These are phyloP conservation scores for Sebastes nivosus DNA, from an alignment of 2,797 vertebrate genomes.

Conservation along the genomic window DNA sequence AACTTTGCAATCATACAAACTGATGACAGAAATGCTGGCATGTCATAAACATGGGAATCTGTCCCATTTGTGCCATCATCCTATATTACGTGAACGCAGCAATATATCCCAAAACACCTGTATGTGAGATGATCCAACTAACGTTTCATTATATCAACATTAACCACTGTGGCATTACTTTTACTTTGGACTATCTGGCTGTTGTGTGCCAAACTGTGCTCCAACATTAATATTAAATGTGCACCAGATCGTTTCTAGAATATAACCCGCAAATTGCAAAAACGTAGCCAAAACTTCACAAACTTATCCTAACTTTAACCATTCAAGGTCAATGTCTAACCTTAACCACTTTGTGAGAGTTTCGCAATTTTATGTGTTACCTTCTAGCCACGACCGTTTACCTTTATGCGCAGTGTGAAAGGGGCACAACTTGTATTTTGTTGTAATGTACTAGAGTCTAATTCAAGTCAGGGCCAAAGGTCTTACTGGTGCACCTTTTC, in stretches of 20 bases:
- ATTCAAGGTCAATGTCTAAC: not conserved
- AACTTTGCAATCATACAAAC: not conserved
- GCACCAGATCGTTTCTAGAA: not conserved
- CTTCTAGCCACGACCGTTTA: not conserved
- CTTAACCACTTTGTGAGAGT: not conserved
- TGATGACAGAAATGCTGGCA: not conserved
- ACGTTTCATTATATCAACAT: not conserved
- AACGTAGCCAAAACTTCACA: not conserved
- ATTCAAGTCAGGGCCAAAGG: conserved; percentile 46
- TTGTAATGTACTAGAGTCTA: conserved; percentile 16
- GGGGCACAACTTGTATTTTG: conserved; percentile 12
- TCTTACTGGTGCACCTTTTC: conserved; percentile 56
- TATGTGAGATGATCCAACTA: not conserved
- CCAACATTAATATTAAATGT: not conserved
- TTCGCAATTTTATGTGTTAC: not conserved
- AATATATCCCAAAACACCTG: not conserved
- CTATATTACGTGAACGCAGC: not conserved
- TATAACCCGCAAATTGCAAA: not conserved
- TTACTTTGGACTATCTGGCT: not conserved
- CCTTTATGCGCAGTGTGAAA: conserved; percentile 37
- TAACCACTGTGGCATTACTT: not conserved
- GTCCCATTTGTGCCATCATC: not conserved
- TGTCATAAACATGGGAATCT: no score
- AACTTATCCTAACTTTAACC: not conserved
- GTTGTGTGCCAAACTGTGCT: not conserved